These are phyloP conservation scores for Prochilodus magdalenae DNA, from an alignment of 2,113 vertebrate genomes.

Conservation along the genomic window DNA sequence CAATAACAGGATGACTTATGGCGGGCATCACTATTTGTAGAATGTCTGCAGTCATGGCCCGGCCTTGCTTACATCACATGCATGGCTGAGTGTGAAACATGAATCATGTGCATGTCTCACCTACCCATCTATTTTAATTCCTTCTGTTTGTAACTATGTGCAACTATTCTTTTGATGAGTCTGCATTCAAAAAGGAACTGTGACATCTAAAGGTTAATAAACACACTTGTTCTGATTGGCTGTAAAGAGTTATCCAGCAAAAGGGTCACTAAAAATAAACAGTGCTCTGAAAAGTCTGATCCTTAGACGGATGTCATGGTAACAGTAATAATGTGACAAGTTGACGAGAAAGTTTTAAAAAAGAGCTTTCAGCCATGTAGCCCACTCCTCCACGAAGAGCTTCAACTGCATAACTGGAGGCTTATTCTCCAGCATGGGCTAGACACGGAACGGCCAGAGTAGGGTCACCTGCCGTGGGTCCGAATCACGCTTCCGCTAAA, in stretches of 20 bases:
- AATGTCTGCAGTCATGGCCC: too few relatives aligned
- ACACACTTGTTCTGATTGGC: background rate
- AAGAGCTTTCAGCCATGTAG: background rate
- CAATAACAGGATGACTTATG: too few relatives aligned
- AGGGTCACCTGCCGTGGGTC: background rate
- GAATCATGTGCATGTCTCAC: too few relatives aligned
- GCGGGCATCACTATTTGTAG: too few relatives aligned
- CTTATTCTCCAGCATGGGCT: background rate
- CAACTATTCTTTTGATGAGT: too few relatives aligned
- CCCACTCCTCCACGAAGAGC: background rate
- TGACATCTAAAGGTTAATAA: background rate
- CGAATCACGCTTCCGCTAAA: constrained; percentile 11
- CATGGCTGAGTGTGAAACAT: too few relatives aligned
- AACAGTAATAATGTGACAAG: background rate
- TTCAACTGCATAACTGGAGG: background rate
- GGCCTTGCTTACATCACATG: too few relatives aligned
- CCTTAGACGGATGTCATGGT: background rate
- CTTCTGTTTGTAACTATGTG: too few relatives aligned
- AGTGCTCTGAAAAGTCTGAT: background rate
- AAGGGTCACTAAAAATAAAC: background rate
- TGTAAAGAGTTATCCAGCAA: background rate
- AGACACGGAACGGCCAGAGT: background rate
- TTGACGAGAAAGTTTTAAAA: background rate
- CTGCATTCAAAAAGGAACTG: too few relatives aligned
- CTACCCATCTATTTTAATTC: too few relatives aligned